These are phyloP conservation scores for Aphidius gifuensis DNA, from an alignment of 1,140 invertebrate genomes.

Conservation along the genomic window DNA sequence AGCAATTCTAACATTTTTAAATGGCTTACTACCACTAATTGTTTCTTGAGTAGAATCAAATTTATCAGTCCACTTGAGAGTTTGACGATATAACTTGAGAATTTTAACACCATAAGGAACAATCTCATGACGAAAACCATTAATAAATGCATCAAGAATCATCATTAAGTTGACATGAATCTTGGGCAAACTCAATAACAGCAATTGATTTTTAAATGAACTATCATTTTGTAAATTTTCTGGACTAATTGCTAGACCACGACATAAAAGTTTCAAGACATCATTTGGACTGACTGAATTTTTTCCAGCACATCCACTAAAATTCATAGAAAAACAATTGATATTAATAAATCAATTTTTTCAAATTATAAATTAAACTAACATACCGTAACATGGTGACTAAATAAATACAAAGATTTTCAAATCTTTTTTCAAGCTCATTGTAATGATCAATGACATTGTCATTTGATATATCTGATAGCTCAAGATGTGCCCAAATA, in stretches of 20 bases:
- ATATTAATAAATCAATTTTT: neutral
- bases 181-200: slow-evolving; percentile 38
- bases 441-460: slow-evolving; percentile 38
- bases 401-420: slow-evolving; percentile 42
- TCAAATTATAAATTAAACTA: neutral
- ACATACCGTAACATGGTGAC: slow-evolving; percentile 40
- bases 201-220: slow-evolving; percentile 31
- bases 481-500: slow-evolving; percentile 31
- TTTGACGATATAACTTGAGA: slow-evolving; percentile 33
- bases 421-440: slow-evolving; percentile 36
- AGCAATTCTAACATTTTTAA: slow-evolving; percentile 30
- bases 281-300: slow-evolving; percentile 36
- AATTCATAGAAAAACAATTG: slow-evolving; percentile 22
- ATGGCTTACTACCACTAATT: slow-evolving; percentile 30
- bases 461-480: slow-evolving; percentile 35
- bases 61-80: slow-evolving; percentile 31
- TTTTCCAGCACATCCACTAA: slow-evolving; percentile 31
- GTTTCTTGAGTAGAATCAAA: slow-evolving; percentile 13
- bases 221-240: slow-evolving; percentile 30
- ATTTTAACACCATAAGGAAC: slow-evolving; percentile 31
- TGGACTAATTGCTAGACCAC: slow-evolving; percentile 38
- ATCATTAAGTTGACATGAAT: slow-evolving; percentile 36
- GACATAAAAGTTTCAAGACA: slow-evolving; percentile 37
- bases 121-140: slow-evolving; percentile 33
- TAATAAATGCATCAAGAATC: slow-evolving; percentile 40